Percentiles rank a stretch among this genome's conserved stretches.
Conservation (phyloP, 2,113 vertebrate species). For the Apeltes quadracus region DNA sequence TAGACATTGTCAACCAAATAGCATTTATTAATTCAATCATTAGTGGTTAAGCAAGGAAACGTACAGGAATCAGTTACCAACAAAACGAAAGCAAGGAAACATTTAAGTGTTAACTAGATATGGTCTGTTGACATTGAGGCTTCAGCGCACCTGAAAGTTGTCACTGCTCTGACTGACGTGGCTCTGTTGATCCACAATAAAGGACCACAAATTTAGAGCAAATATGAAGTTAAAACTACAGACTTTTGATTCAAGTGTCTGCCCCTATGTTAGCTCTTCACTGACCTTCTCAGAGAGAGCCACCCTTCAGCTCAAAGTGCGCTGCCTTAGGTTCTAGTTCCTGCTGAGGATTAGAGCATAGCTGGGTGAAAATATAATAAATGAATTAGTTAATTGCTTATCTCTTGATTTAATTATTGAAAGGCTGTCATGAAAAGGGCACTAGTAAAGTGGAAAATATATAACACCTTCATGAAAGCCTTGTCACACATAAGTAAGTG, state of each 20-base stretch:
- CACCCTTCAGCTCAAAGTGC: not conserved
- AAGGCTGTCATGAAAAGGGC: slow-evolving; percentile 16
- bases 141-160: slow-evolving; percentile 22
- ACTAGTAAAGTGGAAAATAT: slow-evolving; percentile 4
- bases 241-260: slow-evolving; percentile 13
- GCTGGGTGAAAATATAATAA: not conserved
- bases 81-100: slow-evolving; percentile 42
- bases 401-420: slow-evolving; percentile 7
- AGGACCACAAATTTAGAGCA: too few relatives aligned
- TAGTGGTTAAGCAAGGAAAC: slow-evolving; percentile 76
- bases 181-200: slow-evolving; percentile 16
- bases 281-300: not conserved
- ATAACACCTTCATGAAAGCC: slow-evolving; percentile 23
- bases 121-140: slow-evolving; percentile 18
- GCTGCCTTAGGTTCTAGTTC: not conserved
- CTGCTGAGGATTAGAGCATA: not conserved
- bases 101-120: slow-evolving; percentile 35
- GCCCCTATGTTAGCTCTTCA: not conserved
- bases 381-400: not conserved
- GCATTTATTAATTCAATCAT: slow-evolving; percentile 73
- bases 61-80: slow-evolving; percentile 48
- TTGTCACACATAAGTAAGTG: slow-evolving; percentile 10
- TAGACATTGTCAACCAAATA: slow-evolving; percentile 59
- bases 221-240: slow-evolving; percentile 2
- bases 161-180: slow-evolving; percentile 37